Conservation (phyloP, 2,113 vertebrate genomes). For the Malurus cyaneus region DNA sequence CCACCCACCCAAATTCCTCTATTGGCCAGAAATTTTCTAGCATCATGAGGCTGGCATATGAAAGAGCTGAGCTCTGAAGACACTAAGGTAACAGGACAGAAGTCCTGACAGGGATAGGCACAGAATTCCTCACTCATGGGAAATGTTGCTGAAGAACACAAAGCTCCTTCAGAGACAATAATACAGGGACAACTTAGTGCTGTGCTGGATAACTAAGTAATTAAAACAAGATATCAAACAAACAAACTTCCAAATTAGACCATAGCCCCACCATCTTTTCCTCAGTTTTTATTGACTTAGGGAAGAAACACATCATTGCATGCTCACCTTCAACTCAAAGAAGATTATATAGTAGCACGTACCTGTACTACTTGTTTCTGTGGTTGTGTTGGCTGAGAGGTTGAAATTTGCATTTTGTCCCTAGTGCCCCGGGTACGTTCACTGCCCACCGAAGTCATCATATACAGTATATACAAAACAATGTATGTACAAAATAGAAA, state of each 20-base stretch:
- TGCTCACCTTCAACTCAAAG: background rate
- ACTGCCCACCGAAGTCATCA: constrained; percentile 97
- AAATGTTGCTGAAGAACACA: background rate
- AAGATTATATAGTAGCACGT: background rate
- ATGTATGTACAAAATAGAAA: constrained; percentile 99
- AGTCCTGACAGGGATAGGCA: background rate
- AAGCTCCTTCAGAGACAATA: background rate
- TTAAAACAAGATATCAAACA: background rate
- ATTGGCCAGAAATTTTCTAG: background rate
- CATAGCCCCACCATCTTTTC: background rate
- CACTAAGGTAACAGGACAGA: background rate
- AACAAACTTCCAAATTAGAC: background rate
- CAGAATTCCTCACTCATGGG: background rate
- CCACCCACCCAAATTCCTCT: background rate
- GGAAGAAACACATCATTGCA: background rate
- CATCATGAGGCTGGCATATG: background rate
- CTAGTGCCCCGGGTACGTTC: constrained; percentile 88
- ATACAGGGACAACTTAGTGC: background rate
- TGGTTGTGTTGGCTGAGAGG: constrained; percentile 84
- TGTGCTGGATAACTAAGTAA: background rate
- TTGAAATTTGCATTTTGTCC: constrained; percentile 85
- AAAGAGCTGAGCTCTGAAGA: background rate
- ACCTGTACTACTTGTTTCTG: constrained; percentile 96
- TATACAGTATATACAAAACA: constrained; percentile 99
- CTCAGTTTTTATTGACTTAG: background rate